These are phyloP conservation scores for Heliconius himera DNA, from an alignment of 1,140 invertebrate species.

Conservation along the genomic window DNA sequence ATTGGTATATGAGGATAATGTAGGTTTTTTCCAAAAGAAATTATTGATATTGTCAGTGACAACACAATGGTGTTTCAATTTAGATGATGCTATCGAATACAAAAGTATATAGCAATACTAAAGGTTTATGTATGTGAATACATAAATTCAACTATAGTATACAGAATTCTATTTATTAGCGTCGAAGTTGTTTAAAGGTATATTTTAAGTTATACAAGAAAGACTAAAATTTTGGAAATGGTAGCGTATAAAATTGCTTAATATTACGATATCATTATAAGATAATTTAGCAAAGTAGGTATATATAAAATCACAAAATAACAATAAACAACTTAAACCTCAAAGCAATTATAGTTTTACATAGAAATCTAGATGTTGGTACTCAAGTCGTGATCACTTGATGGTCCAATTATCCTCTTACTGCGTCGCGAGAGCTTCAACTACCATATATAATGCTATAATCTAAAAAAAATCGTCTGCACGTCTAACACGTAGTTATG, in stretches of 20 bases:
- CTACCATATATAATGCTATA: slow-evolving; percentile 44
- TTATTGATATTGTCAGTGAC: slow-evolving; percentile 1
- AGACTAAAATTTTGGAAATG: too few relatives aligned
- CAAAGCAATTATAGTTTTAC: slow-evolving; percentile 30
- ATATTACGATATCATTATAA: too few relatives aligned
- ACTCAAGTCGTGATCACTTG: slow-evolving; percentile 41
- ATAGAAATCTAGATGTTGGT: slow-evolving; percentile 4
- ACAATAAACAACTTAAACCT: background rate
- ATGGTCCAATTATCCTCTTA: slow-evolving; percentile 51
- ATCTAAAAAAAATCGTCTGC: slow-evolving; percentile 31
- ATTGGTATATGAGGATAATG: slow-evolving; percentile 34
- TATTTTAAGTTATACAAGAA: too few relatives aligned
- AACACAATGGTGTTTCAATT: background rate
- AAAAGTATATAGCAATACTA: background rate
- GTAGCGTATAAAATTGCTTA: too few relatives aligned
- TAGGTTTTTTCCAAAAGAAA: slow-evolving; percentile 18
- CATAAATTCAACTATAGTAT: background rate
- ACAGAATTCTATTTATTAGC: background rate
- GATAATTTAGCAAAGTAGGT: background rate
- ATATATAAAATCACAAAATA: background rate
- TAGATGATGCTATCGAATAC: background rate
- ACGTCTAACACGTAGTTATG: slow-evolving; percentile 52
- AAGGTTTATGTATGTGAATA: background rate
- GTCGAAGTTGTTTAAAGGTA: too few relatives aligned
- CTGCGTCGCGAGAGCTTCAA: slow-evolving; percentile 38